phyloP scores from a whole-genome alignment of 2,113 vertebrate genomes.

The Vicugna pacos region DNA sequence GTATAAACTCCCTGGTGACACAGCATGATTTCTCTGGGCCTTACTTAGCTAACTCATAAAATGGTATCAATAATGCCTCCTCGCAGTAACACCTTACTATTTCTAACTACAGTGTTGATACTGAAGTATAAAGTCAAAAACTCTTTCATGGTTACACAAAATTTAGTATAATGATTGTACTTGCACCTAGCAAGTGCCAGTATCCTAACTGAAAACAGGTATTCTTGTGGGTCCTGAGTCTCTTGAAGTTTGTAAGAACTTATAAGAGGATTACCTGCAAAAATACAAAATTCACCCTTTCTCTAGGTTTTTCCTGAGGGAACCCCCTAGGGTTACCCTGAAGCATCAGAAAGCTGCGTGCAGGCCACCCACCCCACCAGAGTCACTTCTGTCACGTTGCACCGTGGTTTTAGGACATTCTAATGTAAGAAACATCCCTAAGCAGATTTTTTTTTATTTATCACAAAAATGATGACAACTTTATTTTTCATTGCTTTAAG shows the following conservation, averaged over 20 bases:
- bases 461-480: background rate
- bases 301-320: background rate
- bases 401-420: background rate
- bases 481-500: background rate
- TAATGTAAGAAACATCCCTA: background rate
- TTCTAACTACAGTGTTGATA: background rate
- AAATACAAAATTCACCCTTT: conserved; percentile 3
- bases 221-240: background rate
- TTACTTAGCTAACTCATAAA: background rate
- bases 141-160: background rate
- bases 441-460: background rate
- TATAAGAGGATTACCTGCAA: background rate
- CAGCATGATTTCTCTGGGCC: background rate
- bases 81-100: background rate
- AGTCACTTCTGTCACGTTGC: background rate
- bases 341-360: background rate
- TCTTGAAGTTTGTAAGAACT: background rate
- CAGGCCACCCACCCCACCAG: background rate
- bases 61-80: background rate
- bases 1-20: background rate
- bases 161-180: background rate
- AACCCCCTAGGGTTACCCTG: background rate
- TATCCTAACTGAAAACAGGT: background rate
- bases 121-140: background rate
- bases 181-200: background rate